phyloP scores from a whole-genome alignment of 2,113 vertebrate genomes.

The Myanophis thanlyinensis region DNA sequence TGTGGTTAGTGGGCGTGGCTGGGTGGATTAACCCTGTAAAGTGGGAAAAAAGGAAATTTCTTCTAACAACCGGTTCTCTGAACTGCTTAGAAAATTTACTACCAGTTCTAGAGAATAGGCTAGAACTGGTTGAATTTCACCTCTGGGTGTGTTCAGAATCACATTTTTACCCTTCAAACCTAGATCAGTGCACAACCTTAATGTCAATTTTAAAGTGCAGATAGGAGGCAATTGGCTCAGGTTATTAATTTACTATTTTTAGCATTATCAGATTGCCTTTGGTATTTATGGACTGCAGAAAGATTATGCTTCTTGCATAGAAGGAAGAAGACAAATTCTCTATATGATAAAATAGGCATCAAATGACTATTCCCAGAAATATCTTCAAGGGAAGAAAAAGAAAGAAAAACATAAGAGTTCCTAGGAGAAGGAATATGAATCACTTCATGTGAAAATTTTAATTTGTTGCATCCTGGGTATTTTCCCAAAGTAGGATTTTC shows the following conservation, averaged over 20 bases:
- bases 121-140: too few species aligned
- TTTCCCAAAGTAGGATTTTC: not conserved
- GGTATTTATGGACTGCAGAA: not conserved
- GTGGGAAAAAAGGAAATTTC: too few species aligned
- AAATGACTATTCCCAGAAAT: not conserved
- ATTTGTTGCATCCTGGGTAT: not conserved
- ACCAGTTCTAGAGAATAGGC: too few species aligned
- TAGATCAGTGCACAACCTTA: not conserved
- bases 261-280: not conserved
- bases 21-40: too few species aligned
- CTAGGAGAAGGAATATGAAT: not conserved
- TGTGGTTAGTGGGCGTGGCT: too few species aligned
- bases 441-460: not conserved
- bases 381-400: not conserved
- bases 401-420: not conserved
- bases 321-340: not conserved
- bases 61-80: too few species aligned
- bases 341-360: not conserved
- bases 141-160: not conserved
- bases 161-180: not conserved
- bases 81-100: too few species aligned
- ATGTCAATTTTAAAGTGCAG: not conserved
- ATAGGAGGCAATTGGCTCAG: not conserved
- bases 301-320: not conserved
- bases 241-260: not conserved